phyloP scores from a whole-genome alignment of 2,888 invertebrate species.

The Danaus chrysippus region DNA sequence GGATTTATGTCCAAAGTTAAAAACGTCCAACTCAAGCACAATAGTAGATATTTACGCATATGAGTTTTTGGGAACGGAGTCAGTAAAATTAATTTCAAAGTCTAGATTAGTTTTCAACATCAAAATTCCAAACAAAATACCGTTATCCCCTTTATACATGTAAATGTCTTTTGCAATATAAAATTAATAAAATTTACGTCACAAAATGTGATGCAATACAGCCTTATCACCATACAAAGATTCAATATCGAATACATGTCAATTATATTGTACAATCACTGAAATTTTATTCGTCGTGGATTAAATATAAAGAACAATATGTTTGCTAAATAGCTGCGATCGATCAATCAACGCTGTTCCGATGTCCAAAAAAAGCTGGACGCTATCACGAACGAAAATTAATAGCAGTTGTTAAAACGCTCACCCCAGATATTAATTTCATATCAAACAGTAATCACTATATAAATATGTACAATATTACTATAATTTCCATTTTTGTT shows the following conservation, averaged over 20 bases:
- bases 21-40: conserved; percentile 27
- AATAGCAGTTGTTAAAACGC: conserved; percentile 32
- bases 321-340: conserved; percentile 45
- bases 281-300: conserved; percentile 46
- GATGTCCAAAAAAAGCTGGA: conserved; percentile 37
- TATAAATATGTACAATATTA: not conserved
- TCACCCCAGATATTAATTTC: conserved; percentile 23
- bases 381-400: conserved; percentile 34
- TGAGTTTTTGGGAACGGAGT: conserved; percentile 14
- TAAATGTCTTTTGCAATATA: not conserved
- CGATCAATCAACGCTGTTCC: conserved; percentile 50
- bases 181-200: not conserved
- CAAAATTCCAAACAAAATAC: not conserved
- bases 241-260: too few relatives aligned
- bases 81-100: conserved; percentile 7
- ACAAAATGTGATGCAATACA: not conserved
- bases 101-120: conserved; percentile 1
- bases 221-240: too few relatives aligned
- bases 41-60: conserved; percentile 22
- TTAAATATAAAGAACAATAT: conserved; percentile 44
- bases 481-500: not conserved
- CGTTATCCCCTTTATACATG: not conserved
- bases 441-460: conserved; percentile 9
- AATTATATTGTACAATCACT: too few relatives aligned
- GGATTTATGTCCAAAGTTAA: conserved; percentile 32